phyloP scores from a whole-genome alignment of 2,888 invertebrate genomes.

The Trachelus troglodyta region DNA sequence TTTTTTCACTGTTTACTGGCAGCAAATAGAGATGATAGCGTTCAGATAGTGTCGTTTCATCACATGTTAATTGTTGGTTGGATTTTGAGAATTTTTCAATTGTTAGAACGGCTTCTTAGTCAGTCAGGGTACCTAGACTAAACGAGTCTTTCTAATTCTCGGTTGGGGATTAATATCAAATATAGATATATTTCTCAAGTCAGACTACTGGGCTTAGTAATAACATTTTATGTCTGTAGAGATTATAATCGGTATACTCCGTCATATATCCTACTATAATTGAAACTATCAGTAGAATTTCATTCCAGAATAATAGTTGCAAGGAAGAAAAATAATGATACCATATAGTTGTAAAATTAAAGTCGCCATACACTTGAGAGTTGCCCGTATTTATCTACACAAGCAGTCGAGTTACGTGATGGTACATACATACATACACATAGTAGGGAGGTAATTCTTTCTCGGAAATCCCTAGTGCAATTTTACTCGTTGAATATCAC shows the following conservation, averaged over 20 bases:
- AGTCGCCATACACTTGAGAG: background rate
- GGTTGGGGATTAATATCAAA: background rate
- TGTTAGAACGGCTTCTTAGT: background rate
- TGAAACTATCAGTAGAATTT: background rate
- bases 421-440: background rate
- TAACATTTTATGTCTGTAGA: background rate
- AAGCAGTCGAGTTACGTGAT: background rate
- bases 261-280: background rate
- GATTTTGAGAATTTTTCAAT: background rate
- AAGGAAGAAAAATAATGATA: background rate
- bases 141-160: background rate
- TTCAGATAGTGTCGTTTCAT: background rate
- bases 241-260: background rate
- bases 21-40: background rate
- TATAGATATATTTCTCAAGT: background rate
- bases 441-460: background rate
- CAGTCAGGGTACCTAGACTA: background rate
- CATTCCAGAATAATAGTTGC: background rate
- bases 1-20: background rate
- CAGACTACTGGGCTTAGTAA: background rate
- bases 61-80: background rate
- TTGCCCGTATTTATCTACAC: background rate
- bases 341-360: background rate
- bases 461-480: background rate
- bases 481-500: background rate